A percentile compares a stretch with the other conserved stretches of the same genome.
phyloP scores from a whole-genome alignment of 2,888 invertebrate genomes.

The Nomada lathburiana region DNA sequence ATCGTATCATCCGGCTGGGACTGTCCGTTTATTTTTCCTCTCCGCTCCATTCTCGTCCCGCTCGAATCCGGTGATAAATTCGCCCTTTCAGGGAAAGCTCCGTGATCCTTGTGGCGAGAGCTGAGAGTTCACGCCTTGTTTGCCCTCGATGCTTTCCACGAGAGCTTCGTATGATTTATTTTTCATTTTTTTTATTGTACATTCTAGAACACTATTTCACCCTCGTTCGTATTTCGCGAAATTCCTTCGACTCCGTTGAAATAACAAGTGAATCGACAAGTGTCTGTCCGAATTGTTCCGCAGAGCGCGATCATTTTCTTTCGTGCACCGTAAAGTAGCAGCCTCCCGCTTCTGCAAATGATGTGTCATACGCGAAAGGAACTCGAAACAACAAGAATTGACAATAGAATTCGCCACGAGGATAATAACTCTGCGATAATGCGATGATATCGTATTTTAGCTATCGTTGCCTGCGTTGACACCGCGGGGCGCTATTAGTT shows the following conservation, averaged over 20 bases:
- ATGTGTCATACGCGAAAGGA: too few relatives aligned
- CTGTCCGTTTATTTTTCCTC: constrained; percentile 33
- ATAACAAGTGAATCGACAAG: too few relatives aligned
- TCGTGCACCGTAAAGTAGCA: too few relatives aligned
- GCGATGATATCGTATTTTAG: constrained; percentile 24
- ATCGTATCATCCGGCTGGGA: constrained; percentile 51
- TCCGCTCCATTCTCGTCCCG: background rate
- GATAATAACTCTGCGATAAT: background rate
- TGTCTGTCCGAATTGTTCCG: too few relatives aligned
- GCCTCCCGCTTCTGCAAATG: too few relatives aligned
- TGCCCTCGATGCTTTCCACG: background rate
- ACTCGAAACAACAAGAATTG: too few relatives aligned
- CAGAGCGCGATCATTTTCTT: too few relatives aligned
- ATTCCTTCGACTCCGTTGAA: too few relatives aligned
- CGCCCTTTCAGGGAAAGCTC: constrained; percentile 14
- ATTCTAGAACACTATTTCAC: too few relatives aligned
- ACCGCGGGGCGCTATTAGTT: constrained; percentile 51
- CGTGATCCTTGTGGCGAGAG: background rate
- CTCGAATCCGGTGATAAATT: constrained; percentile 17
- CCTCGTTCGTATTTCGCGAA: too few relatives aligned
- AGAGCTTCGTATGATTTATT: background rate
- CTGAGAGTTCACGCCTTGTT: constrained; percentile 20
- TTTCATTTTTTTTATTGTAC: background rate
- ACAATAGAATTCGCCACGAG: background rate
- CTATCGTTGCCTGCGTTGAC: constrained; percentile 7